Evolutionary conservation across 2,888 invertebrate species (phyloP).

Genomic region (Hydraecia micacea): DNA sequence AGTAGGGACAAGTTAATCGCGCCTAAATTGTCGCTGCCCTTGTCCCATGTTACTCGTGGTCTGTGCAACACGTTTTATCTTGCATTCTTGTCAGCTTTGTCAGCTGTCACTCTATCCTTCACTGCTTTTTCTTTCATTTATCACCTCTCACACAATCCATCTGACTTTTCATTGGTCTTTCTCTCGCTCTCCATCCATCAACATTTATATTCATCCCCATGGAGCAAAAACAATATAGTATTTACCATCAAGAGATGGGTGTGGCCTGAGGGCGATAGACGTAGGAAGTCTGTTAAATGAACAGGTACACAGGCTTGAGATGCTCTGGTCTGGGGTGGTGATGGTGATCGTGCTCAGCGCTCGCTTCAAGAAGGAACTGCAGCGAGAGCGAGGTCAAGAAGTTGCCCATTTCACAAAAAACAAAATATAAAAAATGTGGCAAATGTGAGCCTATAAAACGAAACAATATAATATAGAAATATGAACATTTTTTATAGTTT

Average conservation of each 20-base stretch:
- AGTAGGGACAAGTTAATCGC: not conserved
- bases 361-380: not conserved
- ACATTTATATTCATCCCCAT: not conserved
- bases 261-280: not conserved
- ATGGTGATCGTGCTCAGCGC: not conserved
- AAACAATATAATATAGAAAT: not conserved
- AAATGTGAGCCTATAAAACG: not conserved
- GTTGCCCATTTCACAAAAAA: no score
- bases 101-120: not conserved
- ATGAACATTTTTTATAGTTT: not conserved
- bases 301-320: not conserved
- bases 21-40: not conserved
- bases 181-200: not conserved
- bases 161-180: not conserved
- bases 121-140: not conserved
- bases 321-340: not conserved
- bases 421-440: not conserved
- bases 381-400: no score
- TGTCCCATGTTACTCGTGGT: no score
- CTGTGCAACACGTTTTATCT: not conserved
- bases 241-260: not conserved
- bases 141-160: not conserved
- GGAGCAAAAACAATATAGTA: not conserved
- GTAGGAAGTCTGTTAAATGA: not conserved
- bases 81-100: not conserved